These are phyloP conservation scores for Tuberolachnus salignus DNA, from an alignment of 2,888 invertebrate species.

Conservation along the genomic window DNA sequence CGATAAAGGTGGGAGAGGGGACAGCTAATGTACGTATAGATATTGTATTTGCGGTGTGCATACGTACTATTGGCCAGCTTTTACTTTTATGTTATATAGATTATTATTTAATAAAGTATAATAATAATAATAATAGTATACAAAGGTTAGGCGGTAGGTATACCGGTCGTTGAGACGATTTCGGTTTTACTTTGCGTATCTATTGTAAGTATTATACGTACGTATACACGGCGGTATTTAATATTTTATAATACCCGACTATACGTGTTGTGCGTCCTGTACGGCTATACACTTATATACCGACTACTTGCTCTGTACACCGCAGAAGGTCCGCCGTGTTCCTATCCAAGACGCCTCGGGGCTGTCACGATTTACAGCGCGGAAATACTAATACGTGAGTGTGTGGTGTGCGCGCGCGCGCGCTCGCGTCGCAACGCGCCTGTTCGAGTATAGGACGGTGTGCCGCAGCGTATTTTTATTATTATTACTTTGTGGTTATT, in stretches of 20 bases:
- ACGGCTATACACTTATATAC: neutral
- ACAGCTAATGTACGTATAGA: no score
- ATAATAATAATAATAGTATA: no score
- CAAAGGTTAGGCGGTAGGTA: no score
- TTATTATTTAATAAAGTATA: conserved; percentile 42
- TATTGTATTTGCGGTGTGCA: no score
- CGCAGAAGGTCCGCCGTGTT: conserved; percentile 10
- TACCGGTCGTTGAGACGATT: conserved; percentile 9
- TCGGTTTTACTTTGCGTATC: conserved; percentile 23
- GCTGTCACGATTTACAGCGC: conserved; percentile 51
- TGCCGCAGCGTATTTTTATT: neutral
- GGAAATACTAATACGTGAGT: conserved; percentile 52
- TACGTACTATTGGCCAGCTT: conserved; percentile 34
- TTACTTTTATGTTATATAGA: conserved; percentile 42
- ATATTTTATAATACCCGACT: no score
- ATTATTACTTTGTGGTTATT: conserved; percentile 10
- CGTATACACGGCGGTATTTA: neutral
- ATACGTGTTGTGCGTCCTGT: neutral
- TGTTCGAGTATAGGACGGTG: conserved; percentile 1
- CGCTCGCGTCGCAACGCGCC: conserved; percentile 38
- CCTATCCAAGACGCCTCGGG: conserved; percentile 38
- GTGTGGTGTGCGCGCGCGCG: no score
- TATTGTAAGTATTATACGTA: no score
- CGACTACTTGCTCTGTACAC: no score
- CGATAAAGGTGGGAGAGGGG: no score